Evolutionary conservation across 2,888 invertebrate species (phyloP).

Genomic region (Stegophylla sp.): DNA sequence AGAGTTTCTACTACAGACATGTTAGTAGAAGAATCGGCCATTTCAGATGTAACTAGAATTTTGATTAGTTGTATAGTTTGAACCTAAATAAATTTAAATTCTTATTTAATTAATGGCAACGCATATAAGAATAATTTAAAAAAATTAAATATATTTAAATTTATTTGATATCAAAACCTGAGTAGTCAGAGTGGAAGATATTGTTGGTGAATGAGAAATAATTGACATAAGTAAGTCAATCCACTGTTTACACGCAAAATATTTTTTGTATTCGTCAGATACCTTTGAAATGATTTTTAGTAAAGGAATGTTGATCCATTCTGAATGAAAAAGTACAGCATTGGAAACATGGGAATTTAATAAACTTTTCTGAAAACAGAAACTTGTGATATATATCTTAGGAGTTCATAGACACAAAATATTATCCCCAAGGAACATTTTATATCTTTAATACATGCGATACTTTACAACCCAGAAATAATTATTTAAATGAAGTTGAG

Average conservation of each 20-base stretch:
- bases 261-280: constrained; percentile 44
- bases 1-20: constrained; percentile 45
- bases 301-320: constrained; percentile 54
- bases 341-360: constrained; percentile 44
- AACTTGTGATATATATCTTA: too few species aligned
- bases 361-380: constrained; percentile 13
- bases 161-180: constrained; percentile 22
- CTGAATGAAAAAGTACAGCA: constrained; percentile 38
- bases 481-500: too few species aligned
- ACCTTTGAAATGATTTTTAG: constrained; percentile 40
- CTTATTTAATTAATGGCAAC: not conserved
- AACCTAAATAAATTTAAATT: constrained; percentile 31
- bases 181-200: constrained; percentile 11
- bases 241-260: constrained; percentile 53
- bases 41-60: constrained; percentile 31
- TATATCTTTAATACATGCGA: too few species aligned
- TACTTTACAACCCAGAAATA: too few species aligned
- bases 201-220: constrained; percentile 46
- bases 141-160: too few species aligned
- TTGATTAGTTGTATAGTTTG: constrained; percentile 53
- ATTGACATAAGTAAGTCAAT: constrained; percentile 50
- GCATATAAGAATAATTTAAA: not conserved
- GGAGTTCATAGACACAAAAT: too few species aligned
- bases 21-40: constrained; percentile 11
- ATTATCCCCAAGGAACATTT: too few species aligned